Percentiles rank a stretch among this genome's conserved stretches.
These are phyloP conservation scores for Cheilosia vernalis DNA, from an alignment of 2,888 invertebrate species.

Conservation along the genomic window DNA sequence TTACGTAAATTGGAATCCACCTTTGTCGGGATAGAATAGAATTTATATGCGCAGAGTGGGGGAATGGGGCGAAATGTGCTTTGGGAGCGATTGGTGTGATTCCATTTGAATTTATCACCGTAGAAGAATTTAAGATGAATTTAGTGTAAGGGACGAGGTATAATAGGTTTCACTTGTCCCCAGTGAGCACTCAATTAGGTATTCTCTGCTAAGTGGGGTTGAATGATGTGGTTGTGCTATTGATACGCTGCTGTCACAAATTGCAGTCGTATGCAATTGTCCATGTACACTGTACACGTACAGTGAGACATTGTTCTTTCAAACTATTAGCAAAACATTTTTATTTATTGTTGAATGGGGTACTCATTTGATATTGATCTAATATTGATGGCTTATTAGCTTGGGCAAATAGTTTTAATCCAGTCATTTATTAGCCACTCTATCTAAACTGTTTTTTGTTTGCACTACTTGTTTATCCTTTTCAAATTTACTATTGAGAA, in stretches of 20 bases:
- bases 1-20: conserved; percentile 71
- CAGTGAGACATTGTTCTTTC: no score
- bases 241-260: neutral
- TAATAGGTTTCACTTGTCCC: conserved; percentile 30
- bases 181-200: conserved; percentile 24
- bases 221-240: neutral
- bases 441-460: no score
- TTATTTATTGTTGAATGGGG: no score
- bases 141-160: conserved; percentile 16
- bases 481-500: no score
- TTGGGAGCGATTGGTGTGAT: conserved; percentile 15
- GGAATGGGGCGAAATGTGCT: neutral
- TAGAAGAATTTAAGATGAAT: conserved; percentile 44
- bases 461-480: no score
- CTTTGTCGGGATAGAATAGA: conserved; percentile 34
- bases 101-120: conserved; percentile 51
- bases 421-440: no score
- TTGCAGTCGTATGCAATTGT: neutral
- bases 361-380: no score
- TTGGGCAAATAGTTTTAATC: no score
- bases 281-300: no score
- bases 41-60: neutral
- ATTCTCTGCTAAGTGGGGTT: neutral
- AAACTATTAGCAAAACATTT: no score
- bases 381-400: no score